Percentiles rank a stretch among this genome's conserved stretches.
These are phyloP conservation scores for Hemiscyllium ocellatum DNA, from an alignment of 2,113 vertebrate genomes.

Conservation along the genomic window DNA sequence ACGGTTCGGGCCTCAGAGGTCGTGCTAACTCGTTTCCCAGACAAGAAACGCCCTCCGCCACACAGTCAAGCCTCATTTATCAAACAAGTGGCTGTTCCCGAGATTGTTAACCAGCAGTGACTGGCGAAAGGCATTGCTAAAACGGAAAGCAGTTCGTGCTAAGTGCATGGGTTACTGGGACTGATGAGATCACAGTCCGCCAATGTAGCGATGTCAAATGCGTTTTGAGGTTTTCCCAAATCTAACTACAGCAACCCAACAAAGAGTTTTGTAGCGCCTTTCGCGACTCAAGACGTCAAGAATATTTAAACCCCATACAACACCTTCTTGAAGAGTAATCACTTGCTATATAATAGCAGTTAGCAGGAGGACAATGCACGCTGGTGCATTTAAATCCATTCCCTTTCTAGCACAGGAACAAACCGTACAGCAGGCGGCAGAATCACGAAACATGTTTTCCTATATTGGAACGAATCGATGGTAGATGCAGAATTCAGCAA, in stretches of 20 bases:
- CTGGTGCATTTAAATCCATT: not conserved
- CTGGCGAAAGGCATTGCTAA: not conserved
- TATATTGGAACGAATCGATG: not conserved
- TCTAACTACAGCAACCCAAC: not conserved
- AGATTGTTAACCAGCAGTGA: not conserved
- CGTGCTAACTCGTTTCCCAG: no score
- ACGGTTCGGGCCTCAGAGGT: no score
- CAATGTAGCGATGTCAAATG: not conserved
- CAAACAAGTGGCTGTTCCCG: not conserved
- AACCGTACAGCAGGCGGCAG: not conserved
- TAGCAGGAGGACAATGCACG: not conserved
- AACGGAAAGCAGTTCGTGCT: not conserved
- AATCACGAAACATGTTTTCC: not conserved
- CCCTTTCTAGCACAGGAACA: not conserved
- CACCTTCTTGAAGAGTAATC: not conserved
- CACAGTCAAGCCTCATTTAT: no score
- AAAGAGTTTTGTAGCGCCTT: not conserved
- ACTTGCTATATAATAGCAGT: no score
- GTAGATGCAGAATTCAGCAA: not conserved
- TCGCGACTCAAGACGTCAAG: not conserved
- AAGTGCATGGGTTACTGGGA: not conserved
- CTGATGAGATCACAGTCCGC: not conserved
- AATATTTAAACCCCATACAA: not conserved
- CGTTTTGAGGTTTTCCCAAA: not conserved
- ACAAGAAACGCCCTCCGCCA: no score